Percentiles rank a stretch among this genome's conserved stretches.
These are phyloP conservation scores for Percopsis omiscomaycus DNA, from an alignment of 2,797 vertebrate species.

Conservation along the genomic window DNA sequence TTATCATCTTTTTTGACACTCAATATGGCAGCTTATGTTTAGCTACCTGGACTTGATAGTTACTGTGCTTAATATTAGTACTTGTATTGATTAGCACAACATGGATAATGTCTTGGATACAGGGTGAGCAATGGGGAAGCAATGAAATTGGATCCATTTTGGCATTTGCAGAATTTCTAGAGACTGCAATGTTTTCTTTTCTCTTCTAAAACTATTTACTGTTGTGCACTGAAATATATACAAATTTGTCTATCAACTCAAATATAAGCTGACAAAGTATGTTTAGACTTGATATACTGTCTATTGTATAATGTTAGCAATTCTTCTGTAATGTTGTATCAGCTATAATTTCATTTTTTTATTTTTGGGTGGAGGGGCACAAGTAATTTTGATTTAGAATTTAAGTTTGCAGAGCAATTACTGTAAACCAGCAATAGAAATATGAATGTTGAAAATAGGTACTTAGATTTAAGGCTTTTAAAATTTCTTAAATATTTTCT, in stretches of 20 bases:
- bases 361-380: conserved; percentile 82
- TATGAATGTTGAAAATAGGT: conserved; percentile 86
- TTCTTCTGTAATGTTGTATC: conserved; percentile 94
- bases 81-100: conserved; percentile 81
- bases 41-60: conserved; percentile 80
- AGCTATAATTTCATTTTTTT: conserved; percentile 84
- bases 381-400: conserved; percentile 81
- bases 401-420: conserved; percentile 82
- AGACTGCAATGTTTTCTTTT: conserved; percentile 71
- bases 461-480: conserved; percentile 78
- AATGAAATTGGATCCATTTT: conserved; percentile 63
- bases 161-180: conserved; percentile 71
- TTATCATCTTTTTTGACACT: conserved; percentile 69
- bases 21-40: conserved; percentile 80
- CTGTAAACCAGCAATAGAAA: conserved; percentile 94
- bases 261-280: conserved; percentile 79
- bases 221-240: conserved; percentile 82
- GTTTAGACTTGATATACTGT: conserved; percentile 83
- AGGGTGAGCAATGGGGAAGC: conserved; percentile 60
- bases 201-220: conserved; percentile 80
- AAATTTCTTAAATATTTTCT: conserved; percentile 72
- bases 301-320: conserved; percentile 86
- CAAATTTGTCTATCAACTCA: conserved; percentile 79
- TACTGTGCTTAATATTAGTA: conserved; percentile 80
- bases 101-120: conserved; percentile 76